Percentiles rank a stretch among this genome's conserved stretches.
These are phyloP conservation scores for Hofmannophila pseudospretella DNA, from an alignment of 2,888 invertebrate genomes.

Conservation along the genomic window DNA sequence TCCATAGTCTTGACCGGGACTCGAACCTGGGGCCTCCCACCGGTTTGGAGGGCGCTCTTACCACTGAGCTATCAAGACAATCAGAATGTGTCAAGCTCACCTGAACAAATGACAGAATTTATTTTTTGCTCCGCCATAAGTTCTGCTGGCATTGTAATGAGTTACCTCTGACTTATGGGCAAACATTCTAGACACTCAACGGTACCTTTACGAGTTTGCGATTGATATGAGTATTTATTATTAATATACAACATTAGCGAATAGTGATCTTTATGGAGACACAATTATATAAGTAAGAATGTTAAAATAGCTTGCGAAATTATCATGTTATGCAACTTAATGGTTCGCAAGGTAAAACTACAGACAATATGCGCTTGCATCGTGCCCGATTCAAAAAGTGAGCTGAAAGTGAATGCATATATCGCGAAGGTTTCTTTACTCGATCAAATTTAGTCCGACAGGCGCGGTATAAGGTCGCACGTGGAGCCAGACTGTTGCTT, in stretches of 20 bases:
- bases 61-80: constrained; percentile 78
- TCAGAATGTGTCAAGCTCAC: constrained; percentile 47
- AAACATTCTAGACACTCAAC: too few species aligned
- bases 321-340: not conserved
- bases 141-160: too few species aligned
- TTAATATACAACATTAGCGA: too few species aligned
- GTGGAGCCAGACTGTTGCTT: constrained; percentile 29
- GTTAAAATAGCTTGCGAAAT: not conserved
- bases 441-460: constrained; percentile 43
- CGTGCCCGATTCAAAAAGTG: constrained; percentile 5
- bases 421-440: constrained; percentile 41
- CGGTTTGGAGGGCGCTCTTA: constrained; percentile 62
- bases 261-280: too few species aligned
- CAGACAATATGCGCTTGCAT: constrained; percentile 4
- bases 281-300: too few species aligned
- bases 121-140: too few species aligned
- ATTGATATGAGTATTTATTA: too few species aligned
- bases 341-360: constrained; percentile 3
- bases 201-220: too few species aligned
- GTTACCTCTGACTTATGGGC: too few species aligned
- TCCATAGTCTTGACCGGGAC: constrained; percentile 73
- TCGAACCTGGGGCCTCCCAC: constrained; percentile 74
- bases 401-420: constrained; percentile 42
- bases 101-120: too few species aligned
- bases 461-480: constrained; percentile 55